Evolutionary conservation across 2,888 invertebrate genomes (phyloP).

Genomic region (Trypoxylon attenuatum): DNA sequence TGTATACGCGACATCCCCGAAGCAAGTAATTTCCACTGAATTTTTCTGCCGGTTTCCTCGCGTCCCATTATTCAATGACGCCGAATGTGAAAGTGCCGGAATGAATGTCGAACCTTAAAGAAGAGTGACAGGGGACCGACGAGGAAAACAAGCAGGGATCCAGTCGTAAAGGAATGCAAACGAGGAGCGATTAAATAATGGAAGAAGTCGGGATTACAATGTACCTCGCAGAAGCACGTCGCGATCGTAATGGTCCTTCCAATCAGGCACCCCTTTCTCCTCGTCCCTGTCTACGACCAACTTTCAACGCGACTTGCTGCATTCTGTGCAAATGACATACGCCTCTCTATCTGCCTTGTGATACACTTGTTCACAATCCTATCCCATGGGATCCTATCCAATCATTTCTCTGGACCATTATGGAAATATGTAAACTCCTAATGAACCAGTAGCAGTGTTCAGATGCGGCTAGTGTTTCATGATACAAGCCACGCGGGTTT

Average conservation of each 20-base stretch:
- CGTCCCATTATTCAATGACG: neutral
- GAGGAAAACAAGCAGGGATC: constrained; percentile 6
- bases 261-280: constrained; percentile 28
- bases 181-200: constrained; percentile 41
- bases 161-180: constrained; percentile 39
- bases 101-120: neutral
- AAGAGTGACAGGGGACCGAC: neutral
- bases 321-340: constrained; percentile 22
- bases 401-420: constrained; percentile 7
- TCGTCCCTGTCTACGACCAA: too few species aligned
- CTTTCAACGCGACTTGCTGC: neutral
- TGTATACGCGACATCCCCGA: too few species aligned
- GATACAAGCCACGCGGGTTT: neutral
- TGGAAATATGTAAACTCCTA: constrained; percentile 14
- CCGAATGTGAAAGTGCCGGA: neutral
- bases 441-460: constrained; percentile 5
- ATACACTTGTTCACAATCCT: neutral
- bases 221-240: constrained; percentile 1
- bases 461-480: constrained; percentile 15
- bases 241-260: constrained; percentile 35
- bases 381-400: neutral
- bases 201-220: constrained; percentile 34
- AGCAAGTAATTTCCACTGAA: too few species aligned
- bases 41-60: neutral
- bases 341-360: neutral